Conservation (phyloP, 30 jellyfish, hydroid and myxozoan species). For the Clytia hemisphaerica region DNA sequence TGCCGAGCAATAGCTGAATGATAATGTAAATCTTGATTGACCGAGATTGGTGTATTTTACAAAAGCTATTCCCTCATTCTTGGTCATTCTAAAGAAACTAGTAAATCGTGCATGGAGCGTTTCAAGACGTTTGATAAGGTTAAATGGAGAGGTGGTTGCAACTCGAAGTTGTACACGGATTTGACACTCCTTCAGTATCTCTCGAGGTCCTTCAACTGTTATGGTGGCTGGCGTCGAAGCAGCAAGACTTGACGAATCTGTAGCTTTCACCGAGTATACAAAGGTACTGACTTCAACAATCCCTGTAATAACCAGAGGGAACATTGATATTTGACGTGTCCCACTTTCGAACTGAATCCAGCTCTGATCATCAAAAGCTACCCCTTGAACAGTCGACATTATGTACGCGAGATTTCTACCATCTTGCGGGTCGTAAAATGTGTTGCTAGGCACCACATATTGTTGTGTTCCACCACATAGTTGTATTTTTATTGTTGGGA, state of each 20-base stretch:
- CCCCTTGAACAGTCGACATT: constrained; percentile 15
- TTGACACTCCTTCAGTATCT: constrained; percentile 54
- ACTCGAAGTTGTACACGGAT: constrained; percentile 21
- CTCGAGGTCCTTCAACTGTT: constrained; percentile 39
- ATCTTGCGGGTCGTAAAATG: constrained; percentile 54
- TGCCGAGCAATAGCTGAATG: constrained; percentile 72
- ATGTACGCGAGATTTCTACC: constrained; percentile 44
- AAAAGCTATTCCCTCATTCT: constrained; percentile 42
- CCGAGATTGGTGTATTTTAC: constrained; percentile 45
- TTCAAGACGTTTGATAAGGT: constrained; percentile 24
- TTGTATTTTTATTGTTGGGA: constrained; percentile 47
- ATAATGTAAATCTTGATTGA: constrained; percentile 25
- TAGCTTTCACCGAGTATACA: constrained; percentile 42
- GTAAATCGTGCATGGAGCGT: constrained; percentile 10
- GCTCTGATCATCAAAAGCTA: constrained; percentile 20
- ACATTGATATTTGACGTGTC: constrained; percentile 44
- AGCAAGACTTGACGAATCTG: constrained; percentile 52
- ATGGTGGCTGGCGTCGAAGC: constrained; percentile 42
- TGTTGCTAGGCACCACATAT: constrained; percentile 47
- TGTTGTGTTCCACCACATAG: constrained; percentile 33
- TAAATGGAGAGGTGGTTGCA: constrained; percentile 11
- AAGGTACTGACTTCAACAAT: neutral
- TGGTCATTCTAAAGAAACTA: constrained; percentile 29
- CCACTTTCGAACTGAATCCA: constrained; percentile 55
- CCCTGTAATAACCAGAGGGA: constrained; percentile 6